A percentile compares a stretch with the other conserved stretches of the same genome.
Evolutionary conservation across 2,888 invertebrate species (phyloP).

Genomic region (Drosophila monieri): DNA sequence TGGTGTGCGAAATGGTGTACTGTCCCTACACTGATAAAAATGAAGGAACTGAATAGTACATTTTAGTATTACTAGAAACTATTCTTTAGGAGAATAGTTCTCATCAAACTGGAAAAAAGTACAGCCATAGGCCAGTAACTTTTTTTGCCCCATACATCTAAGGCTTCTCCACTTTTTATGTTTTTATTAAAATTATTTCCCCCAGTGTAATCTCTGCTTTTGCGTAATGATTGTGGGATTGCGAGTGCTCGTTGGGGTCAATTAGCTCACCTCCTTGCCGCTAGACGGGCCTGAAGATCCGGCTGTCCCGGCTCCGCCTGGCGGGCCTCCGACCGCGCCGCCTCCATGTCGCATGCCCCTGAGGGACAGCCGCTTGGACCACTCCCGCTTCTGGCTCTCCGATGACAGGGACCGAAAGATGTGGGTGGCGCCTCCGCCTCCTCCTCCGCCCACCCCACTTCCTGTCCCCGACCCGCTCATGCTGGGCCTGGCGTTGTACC

Average conservation of each 20-base stretch:
- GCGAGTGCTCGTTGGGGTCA: constrained; percentile 15
- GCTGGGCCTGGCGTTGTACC: constrained; percentile 49
- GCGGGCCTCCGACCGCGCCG: constrained; percentile 69
- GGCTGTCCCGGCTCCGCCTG: constrained; percentile 83
- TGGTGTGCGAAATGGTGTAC: constrained; percentile 9
- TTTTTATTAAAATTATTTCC: background rate
- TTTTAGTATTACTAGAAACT: background rate
- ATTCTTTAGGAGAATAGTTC: too few relatives aligned
- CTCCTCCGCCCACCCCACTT: constrained; percentile 18
- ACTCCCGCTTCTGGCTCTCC: constrained; percentile 88
- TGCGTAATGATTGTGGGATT: constrained; percentile 22
- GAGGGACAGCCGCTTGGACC: constrained; percentile 90
- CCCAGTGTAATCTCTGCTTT: background rate
- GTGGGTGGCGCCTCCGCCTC: constrained; percentile 64
- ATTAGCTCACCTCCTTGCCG: constrained; percentile 78
- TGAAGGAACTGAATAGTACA: background rate
- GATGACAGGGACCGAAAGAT: constrained; percentile 89
- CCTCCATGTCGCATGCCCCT: constrained; percentile 88
- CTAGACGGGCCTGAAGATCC: constrained; percentile 85
- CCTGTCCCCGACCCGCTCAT: constrained; percentile 13
- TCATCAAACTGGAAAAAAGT: too few relatives aligned
- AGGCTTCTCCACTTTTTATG: too few relatives aligned
- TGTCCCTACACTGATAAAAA: constrained; percentile 1
- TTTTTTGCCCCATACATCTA: too few relatives aligned
- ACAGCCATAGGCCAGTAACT: too few relatives aligned